phyloP scores from a whole-genome alignment of 2,113 vertebrate genomes.

The Myxocyprinus asiaticus region DNA sequence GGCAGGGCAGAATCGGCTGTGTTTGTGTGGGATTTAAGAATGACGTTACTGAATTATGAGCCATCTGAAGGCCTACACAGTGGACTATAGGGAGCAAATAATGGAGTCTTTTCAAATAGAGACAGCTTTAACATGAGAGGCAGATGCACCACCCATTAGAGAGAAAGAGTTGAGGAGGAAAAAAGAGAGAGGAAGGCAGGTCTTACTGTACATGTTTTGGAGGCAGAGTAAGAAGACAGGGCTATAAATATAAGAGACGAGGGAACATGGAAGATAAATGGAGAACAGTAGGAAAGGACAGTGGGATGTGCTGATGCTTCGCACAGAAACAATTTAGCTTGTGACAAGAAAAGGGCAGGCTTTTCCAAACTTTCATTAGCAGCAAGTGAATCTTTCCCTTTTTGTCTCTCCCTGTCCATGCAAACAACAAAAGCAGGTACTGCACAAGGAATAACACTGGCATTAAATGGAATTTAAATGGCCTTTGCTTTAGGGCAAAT shows the following conservation, averaged over 20 bases:
- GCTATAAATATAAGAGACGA: conserved; percentile 13
- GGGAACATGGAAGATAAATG: not conserved
- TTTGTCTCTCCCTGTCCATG: not conserved
- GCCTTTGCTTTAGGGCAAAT: too few species aligned
- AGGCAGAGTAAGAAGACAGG: conserved; percentile 34
- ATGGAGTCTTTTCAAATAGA: conserved; percentile 56
- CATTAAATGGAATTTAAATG: conserved; percentile 38
- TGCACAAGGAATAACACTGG: not conserved
- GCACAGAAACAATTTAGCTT: conserved; percentile 57
- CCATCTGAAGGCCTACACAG: conserved; percentile 13
- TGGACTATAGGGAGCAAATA: conserved; percentile 31
- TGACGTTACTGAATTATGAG: not conserved
- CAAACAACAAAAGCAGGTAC: conserved; percentile 22
- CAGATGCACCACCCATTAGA: not conserved
- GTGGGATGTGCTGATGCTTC: conserved; percentile 50
- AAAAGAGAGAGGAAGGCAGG: conserved; percentile 14
- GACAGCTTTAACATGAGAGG: conserved; percentile 28
- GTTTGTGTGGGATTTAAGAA: conserved; percentile 31
- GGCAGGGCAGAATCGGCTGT: not conserved
- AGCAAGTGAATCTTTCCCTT: not conserved
- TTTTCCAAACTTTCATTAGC: conserved; percentile 9
- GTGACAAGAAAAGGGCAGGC: conserved; percentile 68
- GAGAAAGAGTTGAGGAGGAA: conserved; percentile 7
- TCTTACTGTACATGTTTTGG: not conserved
- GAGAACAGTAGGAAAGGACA: conserved; percentile 9